phyloP scores from a whole-genome alignment of 2,888 invertebrate species.

The Ornithoptera alexandrae region DNA sequence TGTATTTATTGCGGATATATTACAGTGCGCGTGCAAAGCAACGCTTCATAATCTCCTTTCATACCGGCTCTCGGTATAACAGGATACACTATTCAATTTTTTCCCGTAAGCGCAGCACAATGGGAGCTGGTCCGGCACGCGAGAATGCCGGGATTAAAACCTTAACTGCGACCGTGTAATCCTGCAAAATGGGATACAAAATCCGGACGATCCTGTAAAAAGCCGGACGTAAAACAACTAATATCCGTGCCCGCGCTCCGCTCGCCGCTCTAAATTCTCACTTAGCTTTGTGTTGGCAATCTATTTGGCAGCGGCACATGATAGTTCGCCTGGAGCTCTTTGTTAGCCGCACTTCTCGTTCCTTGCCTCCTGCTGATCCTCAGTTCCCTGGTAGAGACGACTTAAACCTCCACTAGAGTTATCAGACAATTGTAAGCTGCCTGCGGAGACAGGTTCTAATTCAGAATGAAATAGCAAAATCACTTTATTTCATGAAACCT shows the following conservation, averaged over 20 bases:
- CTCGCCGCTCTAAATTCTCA: conserved; percentile 1
- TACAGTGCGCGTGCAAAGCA: too few species aligned
- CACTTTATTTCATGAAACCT: too few species aligned
- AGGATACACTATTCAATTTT: not conserved
- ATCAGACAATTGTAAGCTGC: too few species aligned
- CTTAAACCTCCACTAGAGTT: too few species aligned
- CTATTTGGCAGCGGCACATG: not conserved
- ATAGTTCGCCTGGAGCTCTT: not conserved
- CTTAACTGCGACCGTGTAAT: conserved; percentile 29
- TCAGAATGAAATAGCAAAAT: too few species aligned
- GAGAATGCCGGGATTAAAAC: conserved; percentile 24
- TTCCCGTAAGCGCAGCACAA: conserved; percentile 10
- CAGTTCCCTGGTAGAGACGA: too few species aligned
- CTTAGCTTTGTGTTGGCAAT: not conserved
- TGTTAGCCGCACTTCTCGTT: too few species aligned
- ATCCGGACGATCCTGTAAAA: conserved; percentile 28
- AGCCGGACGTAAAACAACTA: conserved; percentile 25
- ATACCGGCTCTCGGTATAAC: too few species aligned
- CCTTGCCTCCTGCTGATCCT: too few species aligned
- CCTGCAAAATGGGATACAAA: conserved; percentile 27
- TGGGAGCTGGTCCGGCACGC: conserved; percentile 14
- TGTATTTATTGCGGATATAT: too few species aligned
- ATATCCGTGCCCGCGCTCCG: conserved; percentile 1
- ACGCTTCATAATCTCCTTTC: too few species aligned
- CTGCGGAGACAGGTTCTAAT: too few species aligned